Percentiles rank a stretch among this genome's conserved stretches.
These are phyloP conservation scores for Tetramorium simillimum DNA, from an alignment of 1,140 invertebrate species.

Conservation along the genomic window DNA sequence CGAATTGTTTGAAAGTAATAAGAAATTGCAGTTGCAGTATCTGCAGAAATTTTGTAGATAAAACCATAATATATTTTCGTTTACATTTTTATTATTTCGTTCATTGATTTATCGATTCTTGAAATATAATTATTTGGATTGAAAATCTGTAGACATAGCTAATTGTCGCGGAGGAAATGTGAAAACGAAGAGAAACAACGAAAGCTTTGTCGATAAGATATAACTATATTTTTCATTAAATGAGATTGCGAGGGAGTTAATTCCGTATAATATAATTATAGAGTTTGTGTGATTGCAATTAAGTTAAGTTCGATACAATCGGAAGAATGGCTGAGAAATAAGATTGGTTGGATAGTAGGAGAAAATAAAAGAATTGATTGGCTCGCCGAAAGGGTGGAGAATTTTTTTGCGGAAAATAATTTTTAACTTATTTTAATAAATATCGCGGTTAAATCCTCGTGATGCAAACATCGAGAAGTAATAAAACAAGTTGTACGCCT, in stretches of 20 bases:
- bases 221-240: conserved; percentile 47
- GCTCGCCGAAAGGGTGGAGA: neutral
- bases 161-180: neutral
- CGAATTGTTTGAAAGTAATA: neutral
- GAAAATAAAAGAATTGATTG: neutral
- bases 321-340: conserved; percentile 20
- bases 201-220: conserved; percentile 6
- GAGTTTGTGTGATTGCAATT: conserved; percentile 40
- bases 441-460: neutral
- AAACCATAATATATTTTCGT: neutral
- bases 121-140: conserved; percentile 20
- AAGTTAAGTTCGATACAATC: conserved; percentile 28
- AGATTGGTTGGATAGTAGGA: neutral
- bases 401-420: neutral
- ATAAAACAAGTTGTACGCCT: neutral
- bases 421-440: neutral
- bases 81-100: neutral
- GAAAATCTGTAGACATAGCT: neutral
- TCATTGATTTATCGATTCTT: conserved; percentile 13
- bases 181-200: conserved; percentile 19
- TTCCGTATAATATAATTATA: conserved; percentile 42
- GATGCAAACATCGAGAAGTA: neutral
- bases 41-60: neutral
- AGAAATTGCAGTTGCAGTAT: neutral
- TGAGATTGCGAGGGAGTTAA: conserved; percentile 26